A percentile compares a stretch with the other conserved stretches of the same genome.
These are phyloP conservation scores for Pocota personata DNA, from an alignment of 2,888 invertebrate species.

Conservation along the genomic window DNA sequence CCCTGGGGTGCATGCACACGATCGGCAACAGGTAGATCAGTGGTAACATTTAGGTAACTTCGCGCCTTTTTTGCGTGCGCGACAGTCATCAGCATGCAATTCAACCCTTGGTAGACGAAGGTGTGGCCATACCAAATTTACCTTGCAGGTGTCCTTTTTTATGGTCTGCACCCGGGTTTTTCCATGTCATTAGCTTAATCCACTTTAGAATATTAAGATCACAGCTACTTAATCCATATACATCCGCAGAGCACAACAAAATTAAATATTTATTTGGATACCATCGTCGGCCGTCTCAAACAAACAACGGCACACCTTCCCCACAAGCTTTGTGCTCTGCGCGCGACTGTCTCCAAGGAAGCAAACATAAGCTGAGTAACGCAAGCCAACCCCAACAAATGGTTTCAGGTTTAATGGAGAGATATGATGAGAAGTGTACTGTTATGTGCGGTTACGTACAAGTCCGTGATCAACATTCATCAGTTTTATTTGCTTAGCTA, in stretches of 20 bases:
- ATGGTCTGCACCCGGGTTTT: background rate
- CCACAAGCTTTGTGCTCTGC: background rate
- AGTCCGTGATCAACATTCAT: constrained; percentile 67
- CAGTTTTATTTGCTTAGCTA: constrained; percentile 60
- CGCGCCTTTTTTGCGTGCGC: background rate
- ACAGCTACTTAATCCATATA: constrained; percentile 24
- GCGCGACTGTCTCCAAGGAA: constrained; percentile 62
- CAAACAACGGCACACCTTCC: constrained; percentile 6
- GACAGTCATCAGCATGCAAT: background rate
- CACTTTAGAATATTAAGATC: constrained; percentile 39
- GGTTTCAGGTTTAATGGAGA: constrained; percentile 58
- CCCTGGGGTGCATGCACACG: background rate
- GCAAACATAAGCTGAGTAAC: constrained; percentile 60
- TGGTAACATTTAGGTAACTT: background rate
- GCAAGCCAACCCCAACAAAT: constrained; percentile 68
- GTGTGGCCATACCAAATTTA: background rate
- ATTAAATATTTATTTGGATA: constrained; percentile 8
- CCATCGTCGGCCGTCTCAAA: background rate
- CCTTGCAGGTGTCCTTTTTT: constrained; percentile 28
- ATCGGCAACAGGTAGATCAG: constrained; percentile 12
- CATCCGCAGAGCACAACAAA: background rate
- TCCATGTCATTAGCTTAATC: constrained; percentile 16
- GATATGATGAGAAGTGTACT: constrained; percentile 62
- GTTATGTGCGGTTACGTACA: constrained; percentile 62
- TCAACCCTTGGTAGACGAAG: background rate